A percentile compares a stretch with the other conserved stretches of the same genome.
Evolutionary conservation across 2,888 invertebrate species (phyloP).

Genomic region (Mallateleia sp.): DNA sequence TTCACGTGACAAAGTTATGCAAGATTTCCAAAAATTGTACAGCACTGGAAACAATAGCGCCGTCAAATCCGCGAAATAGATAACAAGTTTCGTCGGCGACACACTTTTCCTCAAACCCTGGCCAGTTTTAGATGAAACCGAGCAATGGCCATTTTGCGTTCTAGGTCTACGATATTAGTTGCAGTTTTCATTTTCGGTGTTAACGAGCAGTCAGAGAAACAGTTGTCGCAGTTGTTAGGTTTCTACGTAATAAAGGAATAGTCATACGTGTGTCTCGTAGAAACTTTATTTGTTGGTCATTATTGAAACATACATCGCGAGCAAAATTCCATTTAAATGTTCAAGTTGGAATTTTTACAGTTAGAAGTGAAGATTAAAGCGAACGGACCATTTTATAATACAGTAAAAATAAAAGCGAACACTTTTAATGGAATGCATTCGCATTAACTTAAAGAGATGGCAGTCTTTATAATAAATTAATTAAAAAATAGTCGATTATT

Average conservation of each 20-base stretch:
- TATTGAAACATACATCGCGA: slow-evolving; percentile 1
- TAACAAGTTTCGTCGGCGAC: slow-evolving; percentile 5
- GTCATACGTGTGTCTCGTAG: slow-evolving; percentile 47
- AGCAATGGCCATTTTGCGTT: neutral
- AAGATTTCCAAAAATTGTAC: slow-evolving; percentile 26
- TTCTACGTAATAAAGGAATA: slow-evolving; percentile 15
- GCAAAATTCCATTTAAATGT: neutral
- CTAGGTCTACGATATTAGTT: too few species aligned
- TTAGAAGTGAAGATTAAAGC: too few species aligned
- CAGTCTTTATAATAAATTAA: too few species aligned
- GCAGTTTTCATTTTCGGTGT: slow-evolving; percentile 23
- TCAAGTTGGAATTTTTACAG: neutral
- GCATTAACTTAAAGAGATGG: neutral
- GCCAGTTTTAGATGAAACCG: neutral
- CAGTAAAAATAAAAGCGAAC: neutral
- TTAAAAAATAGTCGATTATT: too few species aligned
- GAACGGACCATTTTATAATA: too few species aligned
- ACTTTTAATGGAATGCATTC: too few species aligned
- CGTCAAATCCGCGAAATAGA: slow-evolving; percentile 1
- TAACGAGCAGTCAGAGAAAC: neutral
- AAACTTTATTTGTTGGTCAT: slow-evolving; percentile 34
- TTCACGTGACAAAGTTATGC: slow-evolving; percentile 79
- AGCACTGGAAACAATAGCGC: slow-evolving; percentile 18
- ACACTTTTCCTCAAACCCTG: neutral
- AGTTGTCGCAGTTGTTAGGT: slow-evolving; percentile 10